These are phyloP conservation scores for Sebastes nivosus DNA, from an alignment of 2,797 vertebrate species.

Conservation along the genomic window DNA sequence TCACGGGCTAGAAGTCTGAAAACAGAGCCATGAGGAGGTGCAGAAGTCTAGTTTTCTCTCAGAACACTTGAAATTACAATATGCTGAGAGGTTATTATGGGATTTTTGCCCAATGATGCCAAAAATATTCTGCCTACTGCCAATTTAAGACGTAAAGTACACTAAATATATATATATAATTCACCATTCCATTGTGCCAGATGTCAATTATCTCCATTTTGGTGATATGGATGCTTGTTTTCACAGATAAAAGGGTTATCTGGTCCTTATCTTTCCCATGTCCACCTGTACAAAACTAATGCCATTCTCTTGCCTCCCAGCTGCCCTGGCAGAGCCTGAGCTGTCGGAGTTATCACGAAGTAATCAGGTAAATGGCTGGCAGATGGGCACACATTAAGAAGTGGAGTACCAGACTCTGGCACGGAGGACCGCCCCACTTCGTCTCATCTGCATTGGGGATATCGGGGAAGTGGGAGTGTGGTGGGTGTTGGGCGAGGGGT, in stretches of 20 bases:
- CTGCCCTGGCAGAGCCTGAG: conserved; percentile 48
- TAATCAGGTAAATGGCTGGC: conserved; percentile 77
- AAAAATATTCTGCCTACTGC: too few species aligned
- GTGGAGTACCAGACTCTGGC: conserved; percentile 50
- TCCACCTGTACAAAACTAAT: conserved; percentile 36
- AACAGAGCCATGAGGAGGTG: too few species aligned
- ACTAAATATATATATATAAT: not conserved
- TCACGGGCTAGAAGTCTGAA: too few species aligned
- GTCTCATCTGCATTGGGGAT: conserved; percentile 46
- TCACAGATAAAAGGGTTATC: conserved; percentile 7
- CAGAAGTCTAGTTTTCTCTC: too few species aligned
- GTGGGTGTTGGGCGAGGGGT: conserved; percentile 32
- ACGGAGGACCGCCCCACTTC: conserved; percentile 34
- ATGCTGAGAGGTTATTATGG: too few species aligned
- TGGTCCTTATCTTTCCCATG: conserved; percentile 33
- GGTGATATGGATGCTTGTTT: conserved; percentile 18
- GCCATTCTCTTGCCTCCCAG: conserved; percentile 40
- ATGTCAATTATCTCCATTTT: not conserved
- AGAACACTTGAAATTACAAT: too few species aligned
- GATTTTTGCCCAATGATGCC: too few species aligned
- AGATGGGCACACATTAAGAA: conserved; percentile 66
- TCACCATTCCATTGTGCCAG: not conserved
- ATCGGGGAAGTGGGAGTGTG: conserved; percentile 17
- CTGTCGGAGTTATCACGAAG: conserved; percentile 46
- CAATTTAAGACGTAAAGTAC: too few species aligned